These are phyloP conservation scores for Dicerorhinus sumatrensis DNA, from an alignment of 2,113 vertebrate species.

Conservation along the genomic window DNA sequence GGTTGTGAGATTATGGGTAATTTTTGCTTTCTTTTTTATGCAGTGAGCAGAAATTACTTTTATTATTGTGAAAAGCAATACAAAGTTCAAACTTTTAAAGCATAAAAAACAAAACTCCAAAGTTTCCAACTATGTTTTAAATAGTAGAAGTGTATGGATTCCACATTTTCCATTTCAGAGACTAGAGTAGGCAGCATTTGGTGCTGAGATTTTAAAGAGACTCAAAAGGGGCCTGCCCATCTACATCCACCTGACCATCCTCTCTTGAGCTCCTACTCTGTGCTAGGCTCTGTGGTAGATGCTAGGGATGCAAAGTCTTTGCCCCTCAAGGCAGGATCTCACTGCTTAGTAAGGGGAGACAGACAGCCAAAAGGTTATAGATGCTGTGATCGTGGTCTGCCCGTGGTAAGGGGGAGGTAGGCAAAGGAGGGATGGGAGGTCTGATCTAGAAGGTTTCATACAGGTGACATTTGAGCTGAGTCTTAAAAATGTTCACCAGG, in stretches of 20 bases:
- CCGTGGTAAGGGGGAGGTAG: not conserved
- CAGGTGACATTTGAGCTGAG: conserved; percentile 29
- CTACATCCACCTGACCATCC: not conserved
- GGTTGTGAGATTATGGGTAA: not conserved
- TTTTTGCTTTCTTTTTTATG: conserved; percentile 33
- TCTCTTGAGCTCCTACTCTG: not conserved
- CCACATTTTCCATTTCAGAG: not conserved
- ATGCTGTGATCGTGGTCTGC: not conserved
- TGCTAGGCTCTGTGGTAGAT: not conserved
- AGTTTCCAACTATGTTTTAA: not conserved
- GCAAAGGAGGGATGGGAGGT: not conserved
- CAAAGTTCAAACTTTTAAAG: not conserved
- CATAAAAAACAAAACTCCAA: not conserved
- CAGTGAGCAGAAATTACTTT: not conserved
- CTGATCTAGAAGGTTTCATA: not conserved
- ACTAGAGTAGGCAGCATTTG: not conserved
- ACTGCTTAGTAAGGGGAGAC: not conserved
- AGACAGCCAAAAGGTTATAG: not conserved
- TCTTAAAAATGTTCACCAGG: not conserved
- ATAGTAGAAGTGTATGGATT: not conserved
- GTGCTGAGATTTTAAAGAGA: not conserved
- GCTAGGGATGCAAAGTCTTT: not conserved
- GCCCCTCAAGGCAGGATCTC: conserved; percentile 2
- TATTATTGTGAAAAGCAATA: not conserved
- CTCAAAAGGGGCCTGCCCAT: not conserved